phyloP scores from a whole-genome alignment of 2,113 vertebrate genomes.

The Pluvianellus socialis region DNA sequence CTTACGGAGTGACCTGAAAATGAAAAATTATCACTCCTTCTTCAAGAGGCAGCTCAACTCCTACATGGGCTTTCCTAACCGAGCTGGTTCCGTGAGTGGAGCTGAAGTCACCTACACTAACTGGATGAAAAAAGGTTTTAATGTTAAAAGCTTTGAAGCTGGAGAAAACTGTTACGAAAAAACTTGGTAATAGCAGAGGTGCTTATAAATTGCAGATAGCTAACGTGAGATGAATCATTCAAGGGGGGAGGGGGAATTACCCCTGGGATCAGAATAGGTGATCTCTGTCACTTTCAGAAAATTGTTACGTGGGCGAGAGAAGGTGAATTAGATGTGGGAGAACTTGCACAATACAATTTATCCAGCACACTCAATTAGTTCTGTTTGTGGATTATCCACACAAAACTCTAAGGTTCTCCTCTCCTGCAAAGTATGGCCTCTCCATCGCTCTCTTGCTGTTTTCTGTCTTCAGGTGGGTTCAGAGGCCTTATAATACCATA shows the following conservation, averaged over 20 bases:
- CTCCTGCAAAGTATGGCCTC: neutral
- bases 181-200: neutral
- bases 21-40: neutral
- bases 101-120: neutral
- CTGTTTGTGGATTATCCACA: neutral
- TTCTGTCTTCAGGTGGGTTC: neutral
- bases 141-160: neutral
- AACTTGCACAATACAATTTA: neutral
- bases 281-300: neutral
- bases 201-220: neutral
- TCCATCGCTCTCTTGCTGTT: neutral
- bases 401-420: neutral
- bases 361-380: neutral
- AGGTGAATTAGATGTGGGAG: neutral
- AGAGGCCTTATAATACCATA: neutral
- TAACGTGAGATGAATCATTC: neutral
- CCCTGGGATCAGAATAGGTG: neutral
- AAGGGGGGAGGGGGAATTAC: neutral
- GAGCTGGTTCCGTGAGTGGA: neutral
- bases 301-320: neutral
- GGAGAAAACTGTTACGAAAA: neutral
- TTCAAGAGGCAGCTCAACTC: neutral
- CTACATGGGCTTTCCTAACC: neutral
- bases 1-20: neutral
- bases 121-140: neutral